Evolutionary conservation across 2,797 vertebrate species (phyloP), one percentile per base, ranked within the genome.

Genomic region (Natrix natrix): DNA sequence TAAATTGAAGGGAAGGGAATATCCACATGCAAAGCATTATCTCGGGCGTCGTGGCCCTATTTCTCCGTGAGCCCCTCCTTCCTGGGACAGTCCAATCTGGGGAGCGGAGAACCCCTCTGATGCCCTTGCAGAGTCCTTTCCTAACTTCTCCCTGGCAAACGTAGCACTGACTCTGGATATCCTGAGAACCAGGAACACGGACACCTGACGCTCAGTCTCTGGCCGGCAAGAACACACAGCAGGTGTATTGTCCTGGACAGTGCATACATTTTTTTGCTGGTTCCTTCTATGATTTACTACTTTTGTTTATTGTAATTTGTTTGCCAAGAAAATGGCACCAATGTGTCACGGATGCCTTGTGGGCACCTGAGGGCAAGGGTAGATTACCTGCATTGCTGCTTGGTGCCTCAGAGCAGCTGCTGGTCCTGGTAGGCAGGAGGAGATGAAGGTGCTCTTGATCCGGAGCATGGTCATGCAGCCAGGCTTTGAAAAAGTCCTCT

Each of bases 391-490:
- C 88, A 63, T 93, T 63, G 69, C 95, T 94, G 83, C 59, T 97
- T 60, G 89, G 28, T 93, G 94, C 92, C 88, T 94, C 56, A 78
- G 93, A 16, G 0, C 12, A 92, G 94, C 91, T n/a, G 86, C 95
- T 91, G 91, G 93, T 78, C 94, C 89, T 95, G 20, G 97, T 92
- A 2, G 99, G 98, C 94, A 99, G 97, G 93, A 99, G 96, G 87
- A 99, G 98, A 90, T 99, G 99, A 87, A 99, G 97, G 61, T 99
- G 98, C 94, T 99, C 99, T 93, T 94, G 97, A 94, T 99, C 98
- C 5, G 98, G 98, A 43, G 97, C 96, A 12, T 97, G 98, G 93
- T 98, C 98, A 1, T 99, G 98, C n/a, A 99, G 98, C 99, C 99
- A 99, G 0, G 97, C 96, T 96, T 99, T 99, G 92, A 99, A 98